Base-by-base conservation (phyloP, 2,888 invertebrate species). In the Cephonodes hylas region DNA sequence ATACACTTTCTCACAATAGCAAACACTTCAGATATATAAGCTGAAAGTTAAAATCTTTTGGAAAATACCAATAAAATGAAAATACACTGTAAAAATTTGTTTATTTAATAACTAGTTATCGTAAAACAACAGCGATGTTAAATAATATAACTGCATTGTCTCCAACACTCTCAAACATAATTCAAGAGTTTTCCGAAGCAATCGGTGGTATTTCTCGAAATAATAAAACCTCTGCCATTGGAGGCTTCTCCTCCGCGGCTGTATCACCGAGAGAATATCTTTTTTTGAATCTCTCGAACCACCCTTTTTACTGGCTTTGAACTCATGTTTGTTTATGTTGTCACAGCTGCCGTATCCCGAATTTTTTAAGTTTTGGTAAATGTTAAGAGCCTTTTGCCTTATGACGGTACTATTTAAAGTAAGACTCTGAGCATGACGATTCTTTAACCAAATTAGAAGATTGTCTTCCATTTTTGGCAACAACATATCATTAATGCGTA, bases 281-380 rank as follows among this genome's bases (percentile, higher is more conserved):
- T 53, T 53, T 53, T 10, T 53, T 53, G 27, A 53, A 53, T 2
- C 53, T 31, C 5, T 31, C 53, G 4, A 53, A 18, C 31, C 31
- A 53, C 27, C 31, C 53, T 53, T 18, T 53, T 18, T 53, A 2
- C 27, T 53, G 8, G 53, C 53, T 10, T 31, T 53, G 10, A 53
- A 48, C 25, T 48, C 27, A 15, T 48, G 6, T 53, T 53, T 53
- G 15, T 53, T 3, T 20, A 53, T 31, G 15, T 31, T 18, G 15
- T 31, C 27, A 25, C 27, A 15, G 7, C 27, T 18, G 1, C 15
- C 18, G 27, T 31, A 31, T 53, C 31, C 53, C 15, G 53, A 53
- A 31, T 31, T 15, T 27, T 53, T 53, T 53, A 59, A 62, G 44
- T 25, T 31, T 18, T 53, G 27, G 20, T 42, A 53, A 27, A 53